Evolutionary conservation across 2,113 vertebrate genomes (phyloP).

Genomic region (Carassius gibelio): DNA sequence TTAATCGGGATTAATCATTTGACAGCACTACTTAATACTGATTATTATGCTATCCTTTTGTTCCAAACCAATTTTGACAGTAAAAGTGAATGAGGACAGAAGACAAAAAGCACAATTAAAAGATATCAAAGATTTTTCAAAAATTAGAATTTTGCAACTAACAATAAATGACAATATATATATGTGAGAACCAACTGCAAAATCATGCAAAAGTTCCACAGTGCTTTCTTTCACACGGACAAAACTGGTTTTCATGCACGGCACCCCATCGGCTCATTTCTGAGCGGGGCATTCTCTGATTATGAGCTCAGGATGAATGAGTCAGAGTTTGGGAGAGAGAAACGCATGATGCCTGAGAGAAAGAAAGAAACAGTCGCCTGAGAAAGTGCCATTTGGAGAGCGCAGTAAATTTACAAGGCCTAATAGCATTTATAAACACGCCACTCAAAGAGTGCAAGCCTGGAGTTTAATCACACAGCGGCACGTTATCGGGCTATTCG

Average conservation of each 20-base stretch:
- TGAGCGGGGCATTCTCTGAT: constrained; percentile 11
- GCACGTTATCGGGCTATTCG: constrained; percentile 10
- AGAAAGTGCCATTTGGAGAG: constrained; percentile 33
- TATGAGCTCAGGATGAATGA: constrained; percentile 37
- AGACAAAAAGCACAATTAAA: too few species aligned
- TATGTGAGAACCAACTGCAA: background rate
- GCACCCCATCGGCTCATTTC: background rate
- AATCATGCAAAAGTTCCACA: background rate
- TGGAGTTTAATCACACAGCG: background rate
- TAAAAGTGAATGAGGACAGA: too few species aligned
- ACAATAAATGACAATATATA: background rate
- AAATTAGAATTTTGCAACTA: background rate
- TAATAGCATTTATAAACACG: constrained; percentile 35
- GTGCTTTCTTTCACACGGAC: background rate
- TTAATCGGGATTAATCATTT: too few species aligned
- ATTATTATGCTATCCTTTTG: too few species aligned
- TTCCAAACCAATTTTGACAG: background rate
- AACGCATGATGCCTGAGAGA: background rate
- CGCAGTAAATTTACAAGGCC: constrained; percentile 1
- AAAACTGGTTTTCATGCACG: background rate
- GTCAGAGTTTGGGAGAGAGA: constrained; percentile 30
- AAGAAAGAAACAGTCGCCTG: constrained; percentile 21
- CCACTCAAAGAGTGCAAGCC: constrained; percentile 2
- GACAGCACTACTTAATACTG: too few species aligned
- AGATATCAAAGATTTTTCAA: too few species aligned